phyloP scores from a whole-genome alignment of 2,797 vertebrate species.

The Onychomys arenicola region DNA sequence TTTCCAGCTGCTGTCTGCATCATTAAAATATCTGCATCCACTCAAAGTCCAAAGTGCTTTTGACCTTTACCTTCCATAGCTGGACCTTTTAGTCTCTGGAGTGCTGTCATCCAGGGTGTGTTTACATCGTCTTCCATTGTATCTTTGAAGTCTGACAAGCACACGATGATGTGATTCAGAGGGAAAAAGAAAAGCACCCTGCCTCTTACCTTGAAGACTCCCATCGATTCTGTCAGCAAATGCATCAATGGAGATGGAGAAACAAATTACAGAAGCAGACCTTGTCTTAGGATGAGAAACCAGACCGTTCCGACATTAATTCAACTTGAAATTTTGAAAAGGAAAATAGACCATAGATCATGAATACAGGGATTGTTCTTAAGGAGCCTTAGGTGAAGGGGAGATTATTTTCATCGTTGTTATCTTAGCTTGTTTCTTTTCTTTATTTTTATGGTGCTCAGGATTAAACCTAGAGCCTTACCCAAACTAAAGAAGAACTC shows the following conservation, averaged over 20 bases:
- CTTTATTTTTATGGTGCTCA: neutral
- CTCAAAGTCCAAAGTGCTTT: constrained; percentile 19
- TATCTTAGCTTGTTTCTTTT: neutral
- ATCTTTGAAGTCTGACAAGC: constrained; percentile 58
- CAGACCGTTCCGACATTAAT: constrained; percentile 31
- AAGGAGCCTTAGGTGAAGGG: neutral
- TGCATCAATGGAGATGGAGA: constrained; percentile 30
- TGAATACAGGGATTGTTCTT: neutral
- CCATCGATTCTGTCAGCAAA: constrained; percentile 51
- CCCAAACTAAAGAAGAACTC: neutral
- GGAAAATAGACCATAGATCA: constrained; percentile 12
- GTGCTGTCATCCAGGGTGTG: neutral
- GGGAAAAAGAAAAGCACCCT: neutral
- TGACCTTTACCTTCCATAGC: constrained; percentile 26
- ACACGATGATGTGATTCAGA: constrained; percentile 17
- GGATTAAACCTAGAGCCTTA: neutral
- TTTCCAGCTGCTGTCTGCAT: constrained; percentile 15
- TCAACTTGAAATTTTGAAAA: constrained; percentile 48
- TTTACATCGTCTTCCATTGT: neutral
- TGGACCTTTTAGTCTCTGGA: constrained; percentile 47
- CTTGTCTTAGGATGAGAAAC: constrained; percentile 39
- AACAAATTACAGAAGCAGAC: constrained; percentile 3
- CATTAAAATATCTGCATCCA: constrained; percentile 55
- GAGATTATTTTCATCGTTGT: neutral
- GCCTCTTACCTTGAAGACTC: constrained; percentile 49